A percentile compares a stretch with the other conserved stretches of the same genome.
Conservation (phyloP, 2,888 invertebrate species). For the Allophyes oxyacanthae region DNA sequence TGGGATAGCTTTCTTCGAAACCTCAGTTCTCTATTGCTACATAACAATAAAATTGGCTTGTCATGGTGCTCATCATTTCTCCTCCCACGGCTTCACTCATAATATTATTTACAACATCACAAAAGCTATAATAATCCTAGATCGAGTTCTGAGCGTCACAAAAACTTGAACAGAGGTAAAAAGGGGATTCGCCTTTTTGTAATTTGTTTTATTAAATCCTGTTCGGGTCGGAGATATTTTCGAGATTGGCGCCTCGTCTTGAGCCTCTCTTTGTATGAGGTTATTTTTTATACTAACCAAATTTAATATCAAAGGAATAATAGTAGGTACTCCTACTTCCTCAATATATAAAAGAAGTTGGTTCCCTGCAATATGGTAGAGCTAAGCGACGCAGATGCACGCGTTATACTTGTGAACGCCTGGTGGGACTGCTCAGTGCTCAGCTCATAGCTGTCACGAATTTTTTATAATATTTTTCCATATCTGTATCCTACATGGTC, state of each 20-base stretch:
- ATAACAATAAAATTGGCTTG: constrained; percentile 57
- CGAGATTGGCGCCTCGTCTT: constrained; percentile 25
- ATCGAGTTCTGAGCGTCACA: constrained; percentile 38
- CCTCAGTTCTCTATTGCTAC: constrained; percentile 37
- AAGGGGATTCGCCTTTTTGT: constrained; percentile 31
- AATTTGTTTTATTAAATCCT: constrained; percentile 47
- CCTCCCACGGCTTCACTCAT: constrained; percentile 43
- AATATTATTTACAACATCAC: constrained; percentile 46
- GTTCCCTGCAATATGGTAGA: too few relatives aligned
- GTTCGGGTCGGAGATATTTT: constrained; percentile 34
- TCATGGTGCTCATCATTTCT: constrained; percentile 49
- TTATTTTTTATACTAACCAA: not conserved
- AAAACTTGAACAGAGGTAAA: constrained; percentile 34
- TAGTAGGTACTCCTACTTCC: not conserved
- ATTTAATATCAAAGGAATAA: constrained; percentile 1
- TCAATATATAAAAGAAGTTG: too few relatives aligned
- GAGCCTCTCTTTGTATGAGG: constrained; percentile 24
- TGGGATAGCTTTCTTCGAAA: constrained; percentile 42
- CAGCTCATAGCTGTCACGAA: too few relatives aligned
- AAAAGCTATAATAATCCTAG: constrained; percentile 41
- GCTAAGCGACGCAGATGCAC: too few relatives aligned
- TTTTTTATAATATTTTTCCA: too few relatives aligned
- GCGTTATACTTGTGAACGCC: too few relatives aligned
- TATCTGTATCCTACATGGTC: too few relatives aligned
- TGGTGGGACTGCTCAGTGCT: too few relatives aligned